Percentiles rank a stretch among this genome's conserved stretches.
Evolutionary conservation across 2,888 invertebrate species (phyloP).

Genomic region (Parapristionchus giblindavisi): DNA sequence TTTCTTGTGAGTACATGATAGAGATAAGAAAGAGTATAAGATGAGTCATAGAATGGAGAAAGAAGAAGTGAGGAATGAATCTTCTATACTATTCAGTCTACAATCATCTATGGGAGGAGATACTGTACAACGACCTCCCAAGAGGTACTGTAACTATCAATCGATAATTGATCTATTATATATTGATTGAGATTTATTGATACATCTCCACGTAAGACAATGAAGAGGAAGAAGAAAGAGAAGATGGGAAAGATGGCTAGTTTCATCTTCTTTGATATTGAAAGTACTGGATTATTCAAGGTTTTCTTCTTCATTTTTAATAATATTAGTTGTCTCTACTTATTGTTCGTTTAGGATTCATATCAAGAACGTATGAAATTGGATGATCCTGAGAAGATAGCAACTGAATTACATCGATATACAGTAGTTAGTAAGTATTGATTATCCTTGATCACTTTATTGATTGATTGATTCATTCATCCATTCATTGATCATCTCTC

Average conservation of each 20-base stretch:
- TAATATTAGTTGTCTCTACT: not conserved
- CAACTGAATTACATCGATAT: constrained; percentile 8
- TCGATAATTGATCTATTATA: not conserved
- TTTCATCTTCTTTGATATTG: constrained; percentile 60
- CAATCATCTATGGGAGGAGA: no score
- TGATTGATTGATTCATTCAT: not conserved
- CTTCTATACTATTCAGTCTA: no score
- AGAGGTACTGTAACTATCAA: constrained; percentile 3
- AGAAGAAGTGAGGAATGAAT: not conserved
- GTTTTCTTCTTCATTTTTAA: not conserved
- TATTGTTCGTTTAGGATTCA: not conserved
- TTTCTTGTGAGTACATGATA: no score
- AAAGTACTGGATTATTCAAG: constrained; percentile 56
- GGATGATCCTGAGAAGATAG: constrained; percentile 23
- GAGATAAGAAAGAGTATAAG: no score
- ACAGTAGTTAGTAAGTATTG: constrained; percentile 7
- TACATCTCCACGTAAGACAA: constrained; percentile 2
- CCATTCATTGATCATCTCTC: not conserved
- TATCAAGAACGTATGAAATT: constrained; percentile 5
- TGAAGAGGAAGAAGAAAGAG: constrained; percentile 34
- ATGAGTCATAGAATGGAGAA: not conserved
- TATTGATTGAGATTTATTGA: constrained; percentile 1
- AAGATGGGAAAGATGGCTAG: constrained; percentile 31
- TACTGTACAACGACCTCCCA: not conserved
- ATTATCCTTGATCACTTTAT: not conserved